Base-by-base conservation (phyloP, 2,888 invertebrate species). In the Andrena flavipes region DNA sequence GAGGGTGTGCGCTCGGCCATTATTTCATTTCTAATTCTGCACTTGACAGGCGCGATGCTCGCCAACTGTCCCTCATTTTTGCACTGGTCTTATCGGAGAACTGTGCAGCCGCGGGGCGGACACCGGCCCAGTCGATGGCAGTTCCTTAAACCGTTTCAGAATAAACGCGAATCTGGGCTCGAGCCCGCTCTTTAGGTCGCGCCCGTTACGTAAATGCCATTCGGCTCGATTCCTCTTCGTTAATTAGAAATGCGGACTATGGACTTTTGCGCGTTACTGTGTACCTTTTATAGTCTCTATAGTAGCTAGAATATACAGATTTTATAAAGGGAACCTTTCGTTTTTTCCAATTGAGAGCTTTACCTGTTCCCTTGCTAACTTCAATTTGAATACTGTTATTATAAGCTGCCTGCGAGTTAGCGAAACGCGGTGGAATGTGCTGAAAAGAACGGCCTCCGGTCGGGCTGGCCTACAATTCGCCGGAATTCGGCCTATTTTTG, bases 401-500 rank as follows among this genome's bases (percentile, higher is more conserved):
- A 42, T 8, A 10, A 0, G 4, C 0, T 48, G 63, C 20, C 6
- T 10, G 54, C 10, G 76, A 67, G 33, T 49, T 23, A 48, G 67
- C 23, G 29, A 6, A 29, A 54, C 63, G 29, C 23, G n/a, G 56
- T n/a, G 35, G 7, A 20, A 35, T 54, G 29, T 13, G 30, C n/a
- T 20, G 30, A n/a, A 29, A 8, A 23, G 59, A 42, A 29, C 7
- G 26, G 51, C 20, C 4, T 8, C 16, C 20, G 4, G 10, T 30
- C 16, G 13, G 30, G 5, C 13, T 67, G 62, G 30, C 71, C 62
- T 54, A 78, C 62, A 49, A 78, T 68, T 80, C 79, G 16, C 33
- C n/a, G 49, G 67, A 72, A 78, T 78, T 56, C 62, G 59, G 23
- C 56, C 72, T 71, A 68, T 82, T 85, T 75, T 59, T 42, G 74